These are phyloP conservation scores for Lordiphosa mommai DNA, from an alignment of 1,140 invertebrate species.

Conservation along the genomic window DNA sequence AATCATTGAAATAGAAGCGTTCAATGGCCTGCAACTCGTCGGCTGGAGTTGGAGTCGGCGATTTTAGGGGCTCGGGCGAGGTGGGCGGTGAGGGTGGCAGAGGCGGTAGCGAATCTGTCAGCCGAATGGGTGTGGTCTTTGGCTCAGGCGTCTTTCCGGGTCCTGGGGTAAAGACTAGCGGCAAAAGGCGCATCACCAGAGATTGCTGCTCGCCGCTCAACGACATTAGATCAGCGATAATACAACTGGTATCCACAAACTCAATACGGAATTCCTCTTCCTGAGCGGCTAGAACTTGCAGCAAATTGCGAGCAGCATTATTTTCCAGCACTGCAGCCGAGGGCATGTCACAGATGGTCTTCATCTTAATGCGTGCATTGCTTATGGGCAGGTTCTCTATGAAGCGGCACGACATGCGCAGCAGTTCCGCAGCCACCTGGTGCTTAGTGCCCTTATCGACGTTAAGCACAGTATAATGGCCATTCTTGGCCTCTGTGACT, in stretches of 20 bases:
- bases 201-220: slow-evolving; percentile 12
- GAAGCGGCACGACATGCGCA: slow-evolving; percentile 49
- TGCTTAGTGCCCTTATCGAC: slow-evolving; percentile 37
- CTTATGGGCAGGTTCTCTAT: slow-evolving; percentile 36
- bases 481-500: neutral
- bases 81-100: slow-evolving; percentile 38
- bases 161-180: slow-evolving; percentile 26
- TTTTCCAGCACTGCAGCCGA: slow-evolving; percentile 17
- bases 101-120: neutral
- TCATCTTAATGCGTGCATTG: slow-evolving; percentile 19
- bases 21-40: neutral
- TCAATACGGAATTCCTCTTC: slow-evolving; percentile 6
- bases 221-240: slow-evolving; percentile 24
- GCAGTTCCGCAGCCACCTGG: neutral
- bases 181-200: slow-evolving; percentile 31
- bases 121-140: neutral
- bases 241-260: neutral
- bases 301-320: slow-evolving; percentile 5
- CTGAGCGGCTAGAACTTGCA: slow-evolving; percentile 5
- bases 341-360: slow-evolving; percentile 29
- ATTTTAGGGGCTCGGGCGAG: neutral
- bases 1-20: slow-evolving; percentile 21
- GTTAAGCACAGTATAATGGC: slow-evolving; percentile 24
- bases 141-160: neutral
- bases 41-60: neutral